Percentiles rank a stretch among this genome's conserved stretches.
Evolutionary conservation across 2,113 vertebrate species (phyloP).

Genomic region (Dromaius novaehollandiae): DNA sequence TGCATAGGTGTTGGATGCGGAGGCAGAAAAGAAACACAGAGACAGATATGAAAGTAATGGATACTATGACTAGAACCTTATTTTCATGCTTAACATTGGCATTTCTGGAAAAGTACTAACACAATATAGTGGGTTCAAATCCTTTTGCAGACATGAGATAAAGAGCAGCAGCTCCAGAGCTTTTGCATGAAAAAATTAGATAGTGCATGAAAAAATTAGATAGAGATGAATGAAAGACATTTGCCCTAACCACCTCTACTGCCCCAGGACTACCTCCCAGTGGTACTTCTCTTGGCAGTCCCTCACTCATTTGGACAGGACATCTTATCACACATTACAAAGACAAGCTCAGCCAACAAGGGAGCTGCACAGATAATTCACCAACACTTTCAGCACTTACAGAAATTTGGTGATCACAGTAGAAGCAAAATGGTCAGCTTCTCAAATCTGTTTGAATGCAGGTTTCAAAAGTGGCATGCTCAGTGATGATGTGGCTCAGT

Average conservation of each 20-base stretch:
- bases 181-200: neutral
- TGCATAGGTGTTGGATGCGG: fast-evolving
- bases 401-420: neutral
- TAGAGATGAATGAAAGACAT: neutral
- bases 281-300: neutral
- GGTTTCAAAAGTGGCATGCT: neutral
- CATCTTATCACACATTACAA: neutral
- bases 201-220: neutral
- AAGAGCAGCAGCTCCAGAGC: neutral
- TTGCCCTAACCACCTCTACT: neutral
- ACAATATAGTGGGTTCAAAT: neutral
- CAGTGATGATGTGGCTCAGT: neutral
- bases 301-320: neutral
- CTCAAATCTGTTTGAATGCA: neutral
- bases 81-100: neutral
- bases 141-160: neutral
- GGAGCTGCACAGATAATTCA: neutral
- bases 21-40: neutral
- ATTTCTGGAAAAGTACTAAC: neutral
- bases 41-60: neutral
- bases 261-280: neutral
- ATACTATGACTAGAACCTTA: neutral
- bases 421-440: neutral
- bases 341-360: fast-evolving
- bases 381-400: neutral